These are phyloP conservation scores for Exocentrus adspersus DNA, from an alignment of 2,888 invertebrate species.

Conservation along the genomic window DNA sequence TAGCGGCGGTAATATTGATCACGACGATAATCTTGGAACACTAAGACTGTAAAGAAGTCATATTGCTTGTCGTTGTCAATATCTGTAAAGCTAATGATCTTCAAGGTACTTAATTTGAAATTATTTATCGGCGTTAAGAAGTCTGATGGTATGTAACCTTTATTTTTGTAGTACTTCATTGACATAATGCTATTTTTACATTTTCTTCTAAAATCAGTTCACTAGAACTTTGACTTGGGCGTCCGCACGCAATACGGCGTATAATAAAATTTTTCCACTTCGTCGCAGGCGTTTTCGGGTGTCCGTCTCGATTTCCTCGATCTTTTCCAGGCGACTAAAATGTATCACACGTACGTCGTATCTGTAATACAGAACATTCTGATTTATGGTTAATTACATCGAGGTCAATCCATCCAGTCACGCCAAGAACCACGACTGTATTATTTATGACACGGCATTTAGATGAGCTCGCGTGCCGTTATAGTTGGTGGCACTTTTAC, in stretches of 20 bases:
- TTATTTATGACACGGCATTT: slow-evolving; percentile 54
- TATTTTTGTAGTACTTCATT: too few relatives aligned
- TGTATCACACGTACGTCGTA: slow-evolving; percentile 15
- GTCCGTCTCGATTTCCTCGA: background rate
- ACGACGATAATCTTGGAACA: slow-evolving; percentile 20
- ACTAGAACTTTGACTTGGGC: too few relatives aligned
- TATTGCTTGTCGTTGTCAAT: background rate
- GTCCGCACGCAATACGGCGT: background rate
- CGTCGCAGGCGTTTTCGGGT: background rate
- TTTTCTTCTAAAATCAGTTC: too few relatives aligned
- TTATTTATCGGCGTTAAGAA: too few relatives aligned
- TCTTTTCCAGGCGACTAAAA: slow-evolving; percentile 5
- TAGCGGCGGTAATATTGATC: slow-evolving; percentile 34
- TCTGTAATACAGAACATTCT: slow-evolving; percentile 28
- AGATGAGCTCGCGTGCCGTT: slow-evolving; percentile 52
- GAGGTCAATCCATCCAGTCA: slow-evolving; percentile 52
- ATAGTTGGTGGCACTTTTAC: slow-evolving; percentile 49
- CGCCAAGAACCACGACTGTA: slow-evolving; percentile 48
- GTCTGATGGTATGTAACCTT: too few relatives aligned
- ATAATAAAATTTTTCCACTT: background rate
- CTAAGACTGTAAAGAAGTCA: slow-evolving; percentile 8
- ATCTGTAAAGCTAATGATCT: too few relatives aligned
- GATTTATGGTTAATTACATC: slow-evolving; percentile 49
- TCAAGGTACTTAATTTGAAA: background rate
- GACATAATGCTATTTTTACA: too few relatives aligned